Evolutionary conservation across 2,113 vertebrate species (phyloP), one percentile per base, ranked within the genome.

Genomic region (Phyllostomus hastatus): DNA sequence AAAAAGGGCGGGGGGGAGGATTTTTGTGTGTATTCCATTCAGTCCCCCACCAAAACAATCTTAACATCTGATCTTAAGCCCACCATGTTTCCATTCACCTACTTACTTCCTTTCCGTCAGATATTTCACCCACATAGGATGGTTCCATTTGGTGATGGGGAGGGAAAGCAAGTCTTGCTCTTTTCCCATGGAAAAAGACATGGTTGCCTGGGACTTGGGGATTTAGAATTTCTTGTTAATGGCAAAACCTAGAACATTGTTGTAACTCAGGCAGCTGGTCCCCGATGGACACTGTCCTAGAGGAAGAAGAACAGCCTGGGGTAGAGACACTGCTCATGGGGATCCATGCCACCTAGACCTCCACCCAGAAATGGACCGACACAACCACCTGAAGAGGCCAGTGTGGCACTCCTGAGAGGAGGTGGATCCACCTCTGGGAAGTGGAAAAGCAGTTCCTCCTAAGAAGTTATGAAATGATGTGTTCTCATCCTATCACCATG

Each of bases 61-160:
- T 90, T 90, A 16, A 26, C 10, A 41, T 31, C 50, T 76, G 41
- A 81, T 64, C 73, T 92, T 76, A 82, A 78, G 82, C 54, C 31
- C 46, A 81, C 17, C 59, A 82, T n/a, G 35, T 70, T 57, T 64
- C 75, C 67, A 89, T 83, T 76, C 50, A n/a, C 16, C 57, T n/a
- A 54, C 33, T 93, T 59, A 15, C 24, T 85, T 88, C 24, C 69
- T 54, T 90, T 50, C 81, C 54, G 46, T 73, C 80, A 33, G 54
- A 67, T 84, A 87, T 31, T 75, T 70, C 35, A 84, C 24, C 48
- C 22, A 57, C 11, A 59, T 28, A 48, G 41, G 50, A 70, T 41
- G 26, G 57, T 81, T 26, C 54, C 41, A 59, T n/a, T 69, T 57
- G 33, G 57, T 41, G 41, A 88, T 22, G 3, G 26, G 35, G 0